A percentile compares a stretch with the other conserved stretches of the same genome.
phyloP scores from a whole-genome alignment of 1,140 invertebrate species.

The Drosophila tristis region DNA sequence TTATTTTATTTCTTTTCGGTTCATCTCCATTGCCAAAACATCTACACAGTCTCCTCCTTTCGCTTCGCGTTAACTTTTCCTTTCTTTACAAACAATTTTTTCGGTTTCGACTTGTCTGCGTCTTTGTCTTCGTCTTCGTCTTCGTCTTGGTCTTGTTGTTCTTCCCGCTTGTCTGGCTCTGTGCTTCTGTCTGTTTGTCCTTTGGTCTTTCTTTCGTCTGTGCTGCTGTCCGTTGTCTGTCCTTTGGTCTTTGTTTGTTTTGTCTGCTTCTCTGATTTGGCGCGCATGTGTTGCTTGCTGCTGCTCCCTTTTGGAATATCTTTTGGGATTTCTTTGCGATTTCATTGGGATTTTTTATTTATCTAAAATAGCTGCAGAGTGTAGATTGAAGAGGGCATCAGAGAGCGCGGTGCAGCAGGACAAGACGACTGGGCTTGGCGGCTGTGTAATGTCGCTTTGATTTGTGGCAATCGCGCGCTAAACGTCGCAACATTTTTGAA shows the following conservation, averaged over 20 bases:
- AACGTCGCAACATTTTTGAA: conserved; percentile 77
- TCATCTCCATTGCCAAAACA: conserved; percentile 16
- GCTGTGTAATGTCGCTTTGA: conserved; percentile 74
- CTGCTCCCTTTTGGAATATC: background rate
- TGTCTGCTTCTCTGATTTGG: conserved; percentile 74
- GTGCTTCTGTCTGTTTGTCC: conserved; percentile 56
- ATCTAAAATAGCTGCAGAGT: conserved; percentile 54
- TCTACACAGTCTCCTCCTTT: conserved; percentile 2
- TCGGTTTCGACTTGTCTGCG: conserved; percentile 39
- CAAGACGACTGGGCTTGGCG: conserved; percentile 10
- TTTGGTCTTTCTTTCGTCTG: conserved; percentile 75
- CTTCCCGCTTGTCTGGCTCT: conserved; percentile 32
- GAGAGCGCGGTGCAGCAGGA: conserved; percentile 7
- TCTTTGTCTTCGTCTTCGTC: conserved; percentile 21
- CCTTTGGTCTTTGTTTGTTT: conserved; percentile 73
- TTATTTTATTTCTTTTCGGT: background rate
- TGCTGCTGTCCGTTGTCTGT: conserved; percentile 53
- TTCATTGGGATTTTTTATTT: conserved; percentile 69
- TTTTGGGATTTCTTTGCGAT: conserved; percentile 69
- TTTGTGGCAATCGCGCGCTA: conserved; percentile 79
- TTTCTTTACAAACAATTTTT: conserved; percentile 61
- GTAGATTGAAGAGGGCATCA: background rate
- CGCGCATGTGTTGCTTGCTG: conserved; percentile 66
- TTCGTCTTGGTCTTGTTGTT: conserved; percentile 10
- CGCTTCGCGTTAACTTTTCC: conserved; percentile 47